These are phyloP conservation scores for Piaya cayana DNA, from an alignment of 2,113 vertebrate genomes.

Conservation along the genomic window DNA sequence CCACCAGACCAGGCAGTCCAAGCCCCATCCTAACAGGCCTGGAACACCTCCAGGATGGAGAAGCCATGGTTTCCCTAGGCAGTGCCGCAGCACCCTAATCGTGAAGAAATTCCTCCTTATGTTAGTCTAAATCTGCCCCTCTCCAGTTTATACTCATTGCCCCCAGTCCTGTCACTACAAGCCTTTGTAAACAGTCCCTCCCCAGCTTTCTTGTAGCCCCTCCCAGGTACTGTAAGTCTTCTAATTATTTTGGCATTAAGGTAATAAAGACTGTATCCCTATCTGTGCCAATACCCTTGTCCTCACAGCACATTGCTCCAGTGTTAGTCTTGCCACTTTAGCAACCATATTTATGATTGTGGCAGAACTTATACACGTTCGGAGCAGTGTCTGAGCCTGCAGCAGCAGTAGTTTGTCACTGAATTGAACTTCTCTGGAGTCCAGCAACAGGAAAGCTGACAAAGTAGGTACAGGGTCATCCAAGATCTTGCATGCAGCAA, in stretches of 20 bases:
- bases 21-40: no score
- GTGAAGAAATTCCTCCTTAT: no score
- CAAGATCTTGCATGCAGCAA: not conserved
- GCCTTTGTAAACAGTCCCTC: no score
- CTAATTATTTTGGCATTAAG: not conserved
- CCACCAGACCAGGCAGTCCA: no score
- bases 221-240: no score
- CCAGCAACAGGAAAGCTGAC: not conserved
- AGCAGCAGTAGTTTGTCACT: not conserved
- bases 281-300: not conserved
- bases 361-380: not conserved
- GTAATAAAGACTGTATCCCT: not conserved
- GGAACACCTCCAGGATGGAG: no score
- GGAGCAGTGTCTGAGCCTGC: not conserved
- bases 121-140: no score
- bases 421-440: not conserved
- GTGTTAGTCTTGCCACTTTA: not conserved
- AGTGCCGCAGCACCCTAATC: no score
- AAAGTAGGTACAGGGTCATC: not conserved
- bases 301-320: not conserved
- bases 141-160: no score
- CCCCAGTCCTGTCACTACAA: no score
- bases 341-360: accelerated
- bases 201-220: no score
- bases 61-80: no score